Conservation (phyloP, 2,888 invertebrate genomes). For the Nomada ruficornis region DNA sequence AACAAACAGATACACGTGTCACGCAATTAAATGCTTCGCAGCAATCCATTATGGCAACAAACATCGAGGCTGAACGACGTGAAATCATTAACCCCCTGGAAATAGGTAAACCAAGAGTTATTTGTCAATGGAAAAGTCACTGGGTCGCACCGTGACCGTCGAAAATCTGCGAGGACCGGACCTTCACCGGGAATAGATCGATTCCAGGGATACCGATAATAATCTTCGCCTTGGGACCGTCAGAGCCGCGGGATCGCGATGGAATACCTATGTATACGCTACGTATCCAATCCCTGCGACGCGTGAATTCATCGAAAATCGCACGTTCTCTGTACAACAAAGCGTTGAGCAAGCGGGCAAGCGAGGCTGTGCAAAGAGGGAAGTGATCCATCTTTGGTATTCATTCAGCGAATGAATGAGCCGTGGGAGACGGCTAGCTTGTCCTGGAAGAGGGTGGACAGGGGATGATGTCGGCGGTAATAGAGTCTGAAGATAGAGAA, state of each 20-base stretch:
- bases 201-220: slow-evolving; percentile 33
- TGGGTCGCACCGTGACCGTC: slow-evolving; percentile 38
- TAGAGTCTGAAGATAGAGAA: slow-evolving; percentile 51
- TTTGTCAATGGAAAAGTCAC: slow-evolving; percentile 29
- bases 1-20: not conserved
- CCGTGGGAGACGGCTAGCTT: slow-evolving; percentile 69
- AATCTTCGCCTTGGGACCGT: slow-evolving; percentile 23
- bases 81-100: not conserved
- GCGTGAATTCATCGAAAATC: slow-evolving; percentile 79
- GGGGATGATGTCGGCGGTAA: slow-evolving; percentile 61
- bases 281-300: slow-evolving; percentile 65
- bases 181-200: slow-evolving; percentile 32
- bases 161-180: slow-evolving; percentile 12
- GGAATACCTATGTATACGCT: slow-evolving; percentile 63
- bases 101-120: slow-evolving; percentile 14
- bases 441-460: slow-evolving; percentile 59
- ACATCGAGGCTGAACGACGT: not conserved
- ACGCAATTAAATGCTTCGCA: not conserved
- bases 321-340: slow-evolving; percentile 75
- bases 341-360: slow-evolving; percentile 37
- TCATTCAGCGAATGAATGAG: slow-evolving; percentile 79
- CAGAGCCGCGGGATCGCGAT: slow-evolving; percentile 1
- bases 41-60: not conserved
- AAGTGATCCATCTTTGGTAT: slow-evolving; percentile 81
- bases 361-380: slow-evolving; percentile 71